Evolutionary conservation across 2,113 vertebrate genomes (phyloP).

Genomic region (Prionailurus viverrinus): DNA sequence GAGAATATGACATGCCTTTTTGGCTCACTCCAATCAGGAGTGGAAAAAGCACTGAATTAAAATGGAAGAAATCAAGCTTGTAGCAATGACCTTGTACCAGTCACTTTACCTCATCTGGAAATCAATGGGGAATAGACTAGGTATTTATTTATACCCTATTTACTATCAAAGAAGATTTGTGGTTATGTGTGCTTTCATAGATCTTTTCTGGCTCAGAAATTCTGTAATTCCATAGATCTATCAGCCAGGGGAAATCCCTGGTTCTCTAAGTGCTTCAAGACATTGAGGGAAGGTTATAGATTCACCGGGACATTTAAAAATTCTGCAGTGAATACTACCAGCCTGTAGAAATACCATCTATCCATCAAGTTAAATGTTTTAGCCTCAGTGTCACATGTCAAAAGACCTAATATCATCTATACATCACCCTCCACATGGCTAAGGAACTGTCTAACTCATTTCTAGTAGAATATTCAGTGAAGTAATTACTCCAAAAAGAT

Average conservation of each 20-base stretch:
- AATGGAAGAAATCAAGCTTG: neutral
- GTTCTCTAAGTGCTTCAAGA: neutral
- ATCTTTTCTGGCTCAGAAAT: constrained; percentile 33
- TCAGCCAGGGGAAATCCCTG: constrained; percentile 43
- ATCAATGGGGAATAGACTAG: neutral
- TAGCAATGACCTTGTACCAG: neutral
- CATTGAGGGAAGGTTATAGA: constrained; percentile 40
- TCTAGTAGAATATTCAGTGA: constrained; percentile 69
- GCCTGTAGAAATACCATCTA: constrained; percentile 48
- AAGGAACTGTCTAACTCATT: constrained; percentile 67
- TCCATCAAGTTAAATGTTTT: constrained; percentile 67
- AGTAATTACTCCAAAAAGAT: constrained; percentile 75
- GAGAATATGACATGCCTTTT: neutral
- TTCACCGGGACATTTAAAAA: constrained; percentile 52
- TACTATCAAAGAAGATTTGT: constrained; percentile 23
- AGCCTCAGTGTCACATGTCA: constrained; percentile 63
- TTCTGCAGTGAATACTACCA: constrained; percentile 42
- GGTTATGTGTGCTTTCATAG: neutral
- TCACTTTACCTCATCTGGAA: constrained; percentile 28
- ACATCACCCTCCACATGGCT: constrained; percentile 61
- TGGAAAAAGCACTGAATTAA: neutral
- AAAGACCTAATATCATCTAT: constrained; percentile 66
- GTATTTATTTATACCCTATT: constrained; percentile 1
- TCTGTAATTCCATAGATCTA: neutral
- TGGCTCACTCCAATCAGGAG: neutral